A percentile compares a stretch with the other conserved stretches of the same genome.
These are phyloP conservation scores for Corvus hawaiiensis DNA, from an alignment of 2,113 vertebrate species.

Conservation along the genomic window DNA sequence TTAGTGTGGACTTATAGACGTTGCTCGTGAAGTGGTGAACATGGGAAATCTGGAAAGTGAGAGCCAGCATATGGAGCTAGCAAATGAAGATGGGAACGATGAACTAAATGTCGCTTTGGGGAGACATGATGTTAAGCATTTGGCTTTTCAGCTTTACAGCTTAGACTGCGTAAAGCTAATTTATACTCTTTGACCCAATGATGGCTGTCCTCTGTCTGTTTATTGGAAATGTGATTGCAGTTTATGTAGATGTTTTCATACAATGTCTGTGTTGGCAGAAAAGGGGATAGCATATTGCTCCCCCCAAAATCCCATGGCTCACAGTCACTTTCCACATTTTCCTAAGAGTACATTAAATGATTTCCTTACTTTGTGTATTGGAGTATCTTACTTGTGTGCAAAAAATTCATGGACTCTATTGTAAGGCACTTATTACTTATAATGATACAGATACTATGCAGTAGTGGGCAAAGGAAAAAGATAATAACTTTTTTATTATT, in stretches of 20 bases:
- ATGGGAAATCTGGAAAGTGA: neutral
- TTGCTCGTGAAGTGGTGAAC: neutral
- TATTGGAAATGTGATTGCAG: neutral
- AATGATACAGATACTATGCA: neutral
- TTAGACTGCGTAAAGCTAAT: neutral
- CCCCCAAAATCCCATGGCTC: neutral
- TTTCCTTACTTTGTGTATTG: neutral
- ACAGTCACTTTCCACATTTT: neutral
- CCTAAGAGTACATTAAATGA: neutral
- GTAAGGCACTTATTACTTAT: neutral
- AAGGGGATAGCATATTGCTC: neutral
- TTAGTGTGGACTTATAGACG: neutral
- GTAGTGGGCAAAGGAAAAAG: neutral
- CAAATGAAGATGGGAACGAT: neutral
- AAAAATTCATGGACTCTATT: neutral
- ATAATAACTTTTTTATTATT: neutral
- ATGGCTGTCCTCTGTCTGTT: neutral
- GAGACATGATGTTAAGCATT: neutral
- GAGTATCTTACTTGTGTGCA: neutral
- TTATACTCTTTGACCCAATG: neutral
- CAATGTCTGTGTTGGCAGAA: neutral
- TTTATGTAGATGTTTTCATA: neutral
- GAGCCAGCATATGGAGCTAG: neutral
- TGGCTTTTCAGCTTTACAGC: conserved; percentile 31
- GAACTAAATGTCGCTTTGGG: neutral